Base-by-base conservation (phyloP, 2,888 invertebrate genomes). In the Drosophila demipolita region DNA sequence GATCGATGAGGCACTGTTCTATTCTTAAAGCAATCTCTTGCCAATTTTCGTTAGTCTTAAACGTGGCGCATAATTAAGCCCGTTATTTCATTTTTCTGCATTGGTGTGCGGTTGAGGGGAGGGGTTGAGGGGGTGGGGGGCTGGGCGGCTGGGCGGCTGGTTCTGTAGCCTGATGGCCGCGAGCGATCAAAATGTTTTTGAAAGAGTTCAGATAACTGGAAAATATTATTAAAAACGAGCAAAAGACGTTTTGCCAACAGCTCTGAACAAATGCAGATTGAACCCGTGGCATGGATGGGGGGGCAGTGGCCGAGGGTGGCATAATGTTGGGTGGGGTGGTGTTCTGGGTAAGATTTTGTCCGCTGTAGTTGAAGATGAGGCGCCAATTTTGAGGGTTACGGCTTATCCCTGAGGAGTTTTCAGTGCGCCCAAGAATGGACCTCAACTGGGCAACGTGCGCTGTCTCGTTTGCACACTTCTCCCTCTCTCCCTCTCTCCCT, bases 151-250 rank as follows among this genome's bases (percentile, higher is more conserved):
- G n/a, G n/a, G n/a, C n/a, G 45, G n/a, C 26, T 2, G 17, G 36
- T 12, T 26, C 38, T 45, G 45, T 23, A 45, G 20, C 20, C 40
- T 38, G 38, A 53, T 63, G 63, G 60, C 79, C 79, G 68, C 68
- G 36, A 62, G 83, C 71, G 11, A 66, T 58, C 57, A 66, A 72
- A 78, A 80, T 75, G 65, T 67, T 70, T 45, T 75, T 66, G 71
- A 89, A 89, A 89, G 89, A 89, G 89, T 89, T 89, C 89, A 90
- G 89, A 88, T 89, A 90, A 80, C 90, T 89, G 89, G 86, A 83
- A 90, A 89, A 89, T 89, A 84, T 82, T 87, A 90, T 89, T 90
- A 89, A 89, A 81, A 82, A 78, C 77, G 80, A 81, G 87, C 77
- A 59, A 76, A 77, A 78, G 75, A 70, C 71, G 73, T 42, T 57